Conservation (phyloP, 2,888 invertebrate genomes). For the Yponomeuta cagnagella region DNA sequence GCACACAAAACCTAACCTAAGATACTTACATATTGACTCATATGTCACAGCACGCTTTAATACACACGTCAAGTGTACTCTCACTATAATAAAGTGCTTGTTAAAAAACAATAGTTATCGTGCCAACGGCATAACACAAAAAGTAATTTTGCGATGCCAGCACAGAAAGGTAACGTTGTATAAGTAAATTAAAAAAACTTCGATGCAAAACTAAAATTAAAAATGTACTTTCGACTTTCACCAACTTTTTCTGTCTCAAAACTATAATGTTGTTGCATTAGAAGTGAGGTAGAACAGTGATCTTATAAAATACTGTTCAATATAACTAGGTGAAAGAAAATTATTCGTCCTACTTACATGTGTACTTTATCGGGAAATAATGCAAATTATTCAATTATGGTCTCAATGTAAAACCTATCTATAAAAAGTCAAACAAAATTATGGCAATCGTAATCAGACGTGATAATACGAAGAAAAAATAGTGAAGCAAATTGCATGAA, state of each 20-base stretch:
- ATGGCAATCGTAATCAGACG: not conserved
- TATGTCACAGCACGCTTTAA: constrained; percentile 71
- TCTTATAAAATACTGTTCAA: not conserved
- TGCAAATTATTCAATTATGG: not conserved
- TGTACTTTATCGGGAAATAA: not conserved
- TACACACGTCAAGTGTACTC: constrained; percentile 34
- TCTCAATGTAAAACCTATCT: not conserved
- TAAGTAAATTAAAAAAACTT: not conserved
- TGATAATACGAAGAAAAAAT: not conserved
- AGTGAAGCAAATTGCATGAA: constrained; percentile 24
- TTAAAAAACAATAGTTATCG: constrained; percentile 21
- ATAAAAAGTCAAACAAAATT: constrained; percentile 23
- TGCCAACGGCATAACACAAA: constrained; percentile 34
- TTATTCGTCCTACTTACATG: not conserved
- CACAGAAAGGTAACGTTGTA: constrained; percentile 38
- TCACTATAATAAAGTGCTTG: constrained; percentile 33
- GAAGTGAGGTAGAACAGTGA: not conserved
- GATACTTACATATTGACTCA: constrained; percentile 67
- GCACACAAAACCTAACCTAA: constrained; percentile 38
- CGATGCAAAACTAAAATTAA: not conserved
- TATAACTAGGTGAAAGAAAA: not conserved
- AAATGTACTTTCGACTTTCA: not conserved
- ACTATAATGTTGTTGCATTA: not conserved
- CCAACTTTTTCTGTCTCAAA: not conserved
- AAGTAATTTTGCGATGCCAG: constrained; percentile 34